A percentile compares a stretch with the other conserved stretches of the same genome.
phyloP scores from a whole-genome alignment of 2,888 invertebrate species.

The Trimorus sp. region DNA sequence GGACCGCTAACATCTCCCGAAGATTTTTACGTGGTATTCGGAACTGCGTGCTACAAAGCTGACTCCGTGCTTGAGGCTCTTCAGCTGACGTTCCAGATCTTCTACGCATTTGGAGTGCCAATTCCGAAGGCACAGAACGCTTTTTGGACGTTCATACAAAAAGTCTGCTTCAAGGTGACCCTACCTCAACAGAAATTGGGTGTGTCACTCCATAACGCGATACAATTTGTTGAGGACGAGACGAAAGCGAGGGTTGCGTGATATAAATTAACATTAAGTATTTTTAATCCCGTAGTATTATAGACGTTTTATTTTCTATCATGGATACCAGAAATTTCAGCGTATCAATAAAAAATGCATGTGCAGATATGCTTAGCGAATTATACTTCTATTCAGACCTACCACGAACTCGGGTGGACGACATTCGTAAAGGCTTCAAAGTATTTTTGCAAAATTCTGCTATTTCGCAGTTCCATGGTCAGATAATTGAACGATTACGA shows the following conservation, averaged over 20 bases:
- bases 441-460: background rate
- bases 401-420: background rate
- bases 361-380: background rate
- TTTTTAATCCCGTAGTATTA: background rate
- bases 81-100: too few relatives aligned
- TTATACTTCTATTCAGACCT: background rate
- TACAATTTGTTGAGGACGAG: background rate
- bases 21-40: too few relatives aligned
- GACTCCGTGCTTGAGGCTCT: too few relatives aligned
- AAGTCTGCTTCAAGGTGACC: background rate
- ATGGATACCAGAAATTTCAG: background rate
- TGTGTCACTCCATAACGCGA: background rate
- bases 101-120: too few relatives aligned
- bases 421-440: background rate
- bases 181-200: background rate
- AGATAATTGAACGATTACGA: slow-evolving; percentile 19
- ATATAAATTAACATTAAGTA: background rate
- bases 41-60: too few relatives aligned
- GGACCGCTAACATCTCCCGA: background rate
- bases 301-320: too few relatives aligned
- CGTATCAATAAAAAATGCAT: background rate
- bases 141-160: background rate
- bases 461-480: background rate
- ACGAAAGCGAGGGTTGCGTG: background rate
- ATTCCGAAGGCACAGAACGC: background rate